Percentiles rank a stretch among this genome's conserved stretches.
Evolutionary conservation across 2,113 vertebrate species (phyloP).

Genomic region (Phoxinus phoxinus): DNA sequence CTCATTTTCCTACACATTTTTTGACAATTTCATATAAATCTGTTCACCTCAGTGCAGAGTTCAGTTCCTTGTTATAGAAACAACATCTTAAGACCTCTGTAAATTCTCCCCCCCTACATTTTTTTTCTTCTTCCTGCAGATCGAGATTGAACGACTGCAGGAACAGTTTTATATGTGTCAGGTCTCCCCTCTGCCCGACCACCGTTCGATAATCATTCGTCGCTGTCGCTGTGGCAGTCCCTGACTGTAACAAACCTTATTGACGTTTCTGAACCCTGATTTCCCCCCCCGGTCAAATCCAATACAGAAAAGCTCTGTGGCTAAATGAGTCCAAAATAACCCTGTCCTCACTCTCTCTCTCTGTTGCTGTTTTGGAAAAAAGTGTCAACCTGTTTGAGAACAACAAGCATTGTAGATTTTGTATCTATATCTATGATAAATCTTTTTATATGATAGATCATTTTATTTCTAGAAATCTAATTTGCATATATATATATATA

Average conservation of each 20-base stretch:
- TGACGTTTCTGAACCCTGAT: slow-evolving; percentile 65
- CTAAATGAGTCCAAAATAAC: slow-evolving; percentile 59
- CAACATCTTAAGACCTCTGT: background rate
- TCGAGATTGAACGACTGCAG: slow-evolving; percentile 21
- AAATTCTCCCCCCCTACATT: background rate
- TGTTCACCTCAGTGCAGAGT: background rate
- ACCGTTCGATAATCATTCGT: slow-evolving; percentile 66
- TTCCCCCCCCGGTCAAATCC: slow-evolving; percentile 61
- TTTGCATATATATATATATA: too few species aligned
- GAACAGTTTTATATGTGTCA: slow-evolving; percentile 42
- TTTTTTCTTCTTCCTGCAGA: background rate
- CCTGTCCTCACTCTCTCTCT: background rate
- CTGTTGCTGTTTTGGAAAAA: too few species aligned
- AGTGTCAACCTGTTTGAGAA: too few species aligned
- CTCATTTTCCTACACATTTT: slow-evolving; percentile 7
- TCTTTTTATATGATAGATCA: too few species aligned
- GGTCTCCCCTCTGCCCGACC: slow-evolving; percentile 40
- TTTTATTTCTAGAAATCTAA: too few species aligned
- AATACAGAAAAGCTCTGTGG: slow-evolving; percentile 36
- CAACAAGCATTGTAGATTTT: too few species aligned
- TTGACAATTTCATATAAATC: slow-evolving; percentile 3
- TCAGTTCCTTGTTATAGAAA: background rate
- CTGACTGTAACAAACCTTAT: slow-evolving; percentile 71
- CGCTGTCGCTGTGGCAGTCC: slow-evolving; percentile 54
- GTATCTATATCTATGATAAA: too few species aligned